Percentiles rank a stretch among this genome's conserved stretches.
Conservation (phyloP, 2,888 invertebrate species). For the Margaritifera margaritifera region DNA sequence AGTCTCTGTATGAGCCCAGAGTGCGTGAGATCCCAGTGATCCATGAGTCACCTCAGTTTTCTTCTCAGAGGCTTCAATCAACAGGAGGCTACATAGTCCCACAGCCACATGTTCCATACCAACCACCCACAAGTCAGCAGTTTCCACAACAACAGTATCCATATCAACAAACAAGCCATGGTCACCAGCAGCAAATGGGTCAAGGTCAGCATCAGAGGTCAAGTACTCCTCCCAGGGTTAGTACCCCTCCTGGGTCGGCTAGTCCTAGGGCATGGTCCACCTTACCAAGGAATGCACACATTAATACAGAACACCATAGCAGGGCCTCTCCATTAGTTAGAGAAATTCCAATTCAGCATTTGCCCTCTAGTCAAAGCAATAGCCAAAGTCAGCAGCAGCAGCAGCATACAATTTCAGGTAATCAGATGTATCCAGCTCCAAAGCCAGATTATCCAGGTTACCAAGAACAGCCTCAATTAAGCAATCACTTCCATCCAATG, state of each 20-base stretch:
- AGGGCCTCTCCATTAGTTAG: constrained; percentile 27
- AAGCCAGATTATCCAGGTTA: constrained; percentile 4
- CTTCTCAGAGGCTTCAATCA: no score
- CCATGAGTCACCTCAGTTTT: no score
- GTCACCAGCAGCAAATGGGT: neutral
- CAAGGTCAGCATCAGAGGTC: neutral
- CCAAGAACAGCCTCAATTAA: constrained; percentile 9
- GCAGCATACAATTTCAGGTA: neutral
- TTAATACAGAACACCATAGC: no score
- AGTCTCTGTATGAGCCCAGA: neutral
- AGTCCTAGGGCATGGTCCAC: neutral
- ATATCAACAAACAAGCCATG: no score
- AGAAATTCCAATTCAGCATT: constrained; percentile 60
- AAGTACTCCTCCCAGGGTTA: no score
- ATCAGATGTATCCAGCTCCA: neutral
- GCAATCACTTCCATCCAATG: constrained; percentile 9
- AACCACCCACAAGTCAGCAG: neutral
- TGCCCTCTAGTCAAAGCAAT: constrained; percentile 17
- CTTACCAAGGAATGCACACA: no score
- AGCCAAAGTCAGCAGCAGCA: constrained; percentile 8
- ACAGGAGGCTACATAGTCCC: no score
- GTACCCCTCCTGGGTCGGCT: neutral
- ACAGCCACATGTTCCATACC: no score
- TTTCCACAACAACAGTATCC: no score
- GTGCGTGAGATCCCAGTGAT: neutral